A percentile compares a stretch with the other conserved stretches of the same genome.
These are phyloP conservation scores for Apis cerana DNA, from an alignment of 1,140 invertebrate genomes.

Conservation along the genomic window DNA sequence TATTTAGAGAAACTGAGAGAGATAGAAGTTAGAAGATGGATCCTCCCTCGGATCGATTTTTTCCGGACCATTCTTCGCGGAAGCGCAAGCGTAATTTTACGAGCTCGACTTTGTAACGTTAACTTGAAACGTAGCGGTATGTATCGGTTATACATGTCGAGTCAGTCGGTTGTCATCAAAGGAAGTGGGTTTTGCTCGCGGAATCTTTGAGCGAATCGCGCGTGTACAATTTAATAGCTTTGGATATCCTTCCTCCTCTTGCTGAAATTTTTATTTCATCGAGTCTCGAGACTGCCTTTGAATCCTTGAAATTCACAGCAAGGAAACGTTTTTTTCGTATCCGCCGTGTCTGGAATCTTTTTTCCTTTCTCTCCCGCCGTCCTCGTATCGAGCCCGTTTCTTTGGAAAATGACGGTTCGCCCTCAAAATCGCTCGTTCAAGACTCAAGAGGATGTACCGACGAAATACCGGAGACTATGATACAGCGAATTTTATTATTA, in stretches of 20 bases:
- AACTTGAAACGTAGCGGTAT: not conserved
- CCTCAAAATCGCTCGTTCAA: not conserved
- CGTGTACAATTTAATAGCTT: constrained; percentile 43
- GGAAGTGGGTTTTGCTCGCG: constrained; percentile 3
- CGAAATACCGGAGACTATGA: not conserved
- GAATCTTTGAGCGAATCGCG: constrained; percentile 46
- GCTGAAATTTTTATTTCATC: constrained; percentile 29
- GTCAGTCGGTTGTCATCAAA: constrained; percentile 57
- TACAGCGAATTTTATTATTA: not conserved
- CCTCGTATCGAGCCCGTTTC: not conserved
- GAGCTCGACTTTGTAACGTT: constrained; percentile 27
- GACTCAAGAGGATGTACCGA: not conserved
- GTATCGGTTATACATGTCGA: constrained; percentile 17
- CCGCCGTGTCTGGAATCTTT: not conserved
- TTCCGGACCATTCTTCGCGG: not conserved
- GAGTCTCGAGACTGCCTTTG: constrained; percentile 26
- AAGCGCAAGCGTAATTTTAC: not conserved
- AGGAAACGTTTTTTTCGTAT: constrained; percentile 4
- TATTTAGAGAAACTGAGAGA: too few species aligned
- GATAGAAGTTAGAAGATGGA: too few species aligned
- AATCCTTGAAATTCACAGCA: constrained; percentile 16
- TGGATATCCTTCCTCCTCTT: not conserved
- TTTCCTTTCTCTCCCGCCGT: not conserved
- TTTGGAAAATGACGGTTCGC: not conserved
- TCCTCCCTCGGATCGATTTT: not conserved